Evolutionary conservation across 2,888 invertebrate species (phyloP), one percentile per base, ranked within the genome.

Genomic region (Quadroppia sp.): DNA sequence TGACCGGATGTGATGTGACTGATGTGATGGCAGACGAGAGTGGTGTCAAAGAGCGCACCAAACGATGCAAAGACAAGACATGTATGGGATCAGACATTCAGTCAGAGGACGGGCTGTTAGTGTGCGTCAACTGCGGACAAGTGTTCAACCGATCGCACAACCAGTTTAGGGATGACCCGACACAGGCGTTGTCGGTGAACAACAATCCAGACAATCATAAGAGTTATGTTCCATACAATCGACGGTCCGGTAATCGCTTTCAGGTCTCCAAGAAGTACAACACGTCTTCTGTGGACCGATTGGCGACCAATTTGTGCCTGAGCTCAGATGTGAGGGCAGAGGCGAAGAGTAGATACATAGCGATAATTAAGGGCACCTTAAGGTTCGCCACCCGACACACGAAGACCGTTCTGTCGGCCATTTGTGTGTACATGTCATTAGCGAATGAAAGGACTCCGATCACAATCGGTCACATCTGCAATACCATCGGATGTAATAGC

Each of bases 121-220:
- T 61, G 30, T 61, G 61, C 17, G 25, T 32, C 6, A 61, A 61
- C 6, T 61, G 61, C 25, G 61, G 61, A 30, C 61, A 61, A 32
- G 7, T 61, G 11, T 32, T 30, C 32, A 23, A 25, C 4, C 11
- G n/a, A 11, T 9, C 11, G 23, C 2, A 30, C 4, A 6, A 6
- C 11, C 61, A 61, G 17, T 15, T 61, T 2, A 4, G 17, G 1
- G n/a, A 61, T 23, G 61, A 61, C 32, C 61, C 61, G 32, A 61
- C 61, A 28, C 61, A 61, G 25, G 32, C 11, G 2, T 30, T 13
- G 4, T 32, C 32, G 2, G 2, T 30, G 3, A 61, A 61, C 32
- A 32, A 32, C 20, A 11, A n/a, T 9, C 2, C 17, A 11, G 30
- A 32, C 32, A n/a, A 28, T 1, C 3, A 1, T 4, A 61, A 61